Evolutionary conservation across 2,888 invertebrate species (phyloP).

Genomic region (Epinotia ramella): DNA sequence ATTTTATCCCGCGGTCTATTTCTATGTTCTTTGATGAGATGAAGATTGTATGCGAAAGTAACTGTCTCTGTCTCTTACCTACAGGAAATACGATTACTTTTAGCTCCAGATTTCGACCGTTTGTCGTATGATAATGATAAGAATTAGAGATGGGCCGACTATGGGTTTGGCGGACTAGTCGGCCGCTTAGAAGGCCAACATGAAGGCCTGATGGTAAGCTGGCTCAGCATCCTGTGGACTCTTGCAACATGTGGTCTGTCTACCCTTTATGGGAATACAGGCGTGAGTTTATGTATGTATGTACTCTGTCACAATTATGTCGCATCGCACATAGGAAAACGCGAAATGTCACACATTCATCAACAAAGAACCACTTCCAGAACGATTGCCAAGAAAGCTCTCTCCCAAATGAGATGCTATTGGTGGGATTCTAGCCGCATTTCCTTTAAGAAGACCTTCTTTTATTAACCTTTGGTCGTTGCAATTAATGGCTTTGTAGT

Average conservation of each 20-base stretch:
- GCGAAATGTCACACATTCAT: conserved; percentile 30
- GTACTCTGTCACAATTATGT: background rate
- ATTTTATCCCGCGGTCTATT: no score
- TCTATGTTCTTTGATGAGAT: no score
- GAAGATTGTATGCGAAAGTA: no score
- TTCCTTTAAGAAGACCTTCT: background rate
- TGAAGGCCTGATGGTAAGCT: no score
- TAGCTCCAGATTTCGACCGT: no score
- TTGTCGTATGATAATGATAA: no score
- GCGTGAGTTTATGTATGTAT: background rate
- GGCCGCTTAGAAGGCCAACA: no score
- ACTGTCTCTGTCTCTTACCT: no score
- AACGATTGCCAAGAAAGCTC: conserved; percentile 43
- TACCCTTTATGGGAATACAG: background rate
- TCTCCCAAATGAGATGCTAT: conserved; percentile 34
- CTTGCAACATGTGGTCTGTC: background rate
- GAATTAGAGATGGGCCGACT: no score
- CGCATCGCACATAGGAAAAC: background rate
- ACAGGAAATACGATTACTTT: no score
- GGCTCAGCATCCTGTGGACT: no score
- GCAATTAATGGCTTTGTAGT: background rate
- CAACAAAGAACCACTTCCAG: conserved; percentile 12
- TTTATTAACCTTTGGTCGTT: background rate
- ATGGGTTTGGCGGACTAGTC: no score
- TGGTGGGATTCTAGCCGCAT: conserved; percentile 6